A percentile compares a stretch with the other conserved stretches of the same genome.
Conservation (phyloP, 2,797 vertebrate genomes). For the Muraenolepis orangiensis region DNA sequence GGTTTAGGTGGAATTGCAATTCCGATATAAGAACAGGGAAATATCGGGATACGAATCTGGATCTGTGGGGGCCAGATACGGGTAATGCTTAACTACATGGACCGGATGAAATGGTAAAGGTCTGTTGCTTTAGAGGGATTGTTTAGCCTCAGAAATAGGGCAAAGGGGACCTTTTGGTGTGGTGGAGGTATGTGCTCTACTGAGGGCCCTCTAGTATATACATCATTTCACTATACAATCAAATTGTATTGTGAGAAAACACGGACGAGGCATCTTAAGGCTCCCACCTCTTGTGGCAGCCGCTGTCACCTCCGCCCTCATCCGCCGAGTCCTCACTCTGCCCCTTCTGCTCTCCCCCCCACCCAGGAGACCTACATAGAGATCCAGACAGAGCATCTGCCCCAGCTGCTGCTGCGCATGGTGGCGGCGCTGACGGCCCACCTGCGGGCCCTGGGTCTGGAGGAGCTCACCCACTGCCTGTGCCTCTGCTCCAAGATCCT, state of each 20-base stretch:
- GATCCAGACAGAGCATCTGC: conserved; percentile 98
- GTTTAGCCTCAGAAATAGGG: too few relatives aligned
- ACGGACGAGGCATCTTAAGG: not conserved
- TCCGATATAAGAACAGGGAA: too few relatives aligned
- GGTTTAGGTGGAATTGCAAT: too few relatives aligned
- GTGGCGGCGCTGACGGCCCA: conserved; percentile 89
- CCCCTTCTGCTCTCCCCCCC: not conserved
- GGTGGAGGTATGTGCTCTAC: too few relatives aligned
- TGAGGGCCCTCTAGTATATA: too few relatives aligned
- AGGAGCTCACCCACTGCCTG: conserved; percentile 91
- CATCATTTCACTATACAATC: not conserved
- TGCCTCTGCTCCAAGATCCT: conserved; percentile 98
- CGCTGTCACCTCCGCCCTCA: not conserved
- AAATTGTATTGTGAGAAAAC: not conserved
- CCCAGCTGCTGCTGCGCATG: conserved; percentile 93
- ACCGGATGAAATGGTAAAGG: too few relatives aligned
- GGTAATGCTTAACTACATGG: too few relatives aligned
- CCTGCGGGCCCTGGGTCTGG: conserved; percentile 82
- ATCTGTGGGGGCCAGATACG: too few relatives aligned
- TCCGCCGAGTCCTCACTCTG: not conserved
- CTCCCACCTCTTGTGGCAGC: not conserved
- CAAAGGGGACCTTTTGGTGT: too few relatives aligned
- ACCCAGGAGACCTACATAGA: conserved; percentile 96
- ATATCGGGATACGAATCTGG: too few relatives aligned
- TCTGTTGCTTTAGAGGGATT: too few relatives aligned